Conservation (phyloP, 2,113 vertebrate genomes). For the Anser brachyrhynchus region DNA sequence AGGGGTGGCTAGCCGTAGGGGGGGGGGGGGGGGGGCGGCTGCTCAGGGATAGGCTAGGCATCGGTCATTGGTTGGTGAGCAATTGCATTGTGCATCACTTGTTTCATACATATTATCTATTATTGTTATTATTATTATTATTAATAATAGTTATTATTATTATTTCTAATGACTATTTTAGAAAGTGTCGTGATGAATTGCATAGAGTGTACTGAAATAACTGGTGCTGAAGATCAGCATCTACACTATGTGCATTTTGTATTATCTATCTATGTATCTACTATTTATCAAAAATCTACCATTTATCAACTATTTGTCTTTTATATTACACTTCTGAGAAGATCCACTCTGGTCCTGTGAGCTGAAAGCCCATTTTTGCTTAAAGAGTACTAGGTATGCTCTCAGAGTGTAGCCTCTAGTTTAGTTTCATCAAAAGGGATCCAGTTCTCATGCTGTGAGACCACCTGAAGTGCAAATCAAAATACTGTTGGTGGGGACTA, state of each 20-base stretch:
- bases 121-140: no score
- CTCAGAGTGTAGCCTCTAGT: not conserved
- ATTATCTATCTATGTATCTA: not conserved
- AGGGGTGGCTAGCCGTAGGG: no score
- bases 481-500: not conserved
- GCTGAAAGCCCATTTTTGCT: not conserved
- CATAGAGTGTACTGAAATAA: not conserved
- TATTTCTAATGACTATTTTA: not conserved
- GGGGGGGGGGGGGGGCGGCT: no score
- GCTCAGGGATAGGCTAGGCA: no score
- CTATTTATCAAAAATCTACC: not conserved
- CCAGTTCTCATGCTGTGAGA: not conserved
- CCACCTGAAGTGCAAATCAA: not conserved
- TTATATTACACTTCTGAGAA: not conserved
- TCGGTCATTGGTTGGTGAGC: no score
- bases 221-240: not conserved
- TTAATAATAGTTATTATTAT: no score
- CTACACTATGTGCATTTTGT: not conserved
- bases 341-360: not conserved
- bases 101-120: no score
- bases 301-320: not conserved
- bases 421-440: not conserved
- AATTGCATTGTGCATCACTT: no score
- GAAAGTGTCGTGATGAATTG: no score
- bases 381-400: not conserved